A percentile compares a stretch with the other conserved stretches of the same genome.
Evolutionary conservation across 2,113 vertebrate genomes (phyloP).

Genomic region (Clinocottus analis): DNA sequence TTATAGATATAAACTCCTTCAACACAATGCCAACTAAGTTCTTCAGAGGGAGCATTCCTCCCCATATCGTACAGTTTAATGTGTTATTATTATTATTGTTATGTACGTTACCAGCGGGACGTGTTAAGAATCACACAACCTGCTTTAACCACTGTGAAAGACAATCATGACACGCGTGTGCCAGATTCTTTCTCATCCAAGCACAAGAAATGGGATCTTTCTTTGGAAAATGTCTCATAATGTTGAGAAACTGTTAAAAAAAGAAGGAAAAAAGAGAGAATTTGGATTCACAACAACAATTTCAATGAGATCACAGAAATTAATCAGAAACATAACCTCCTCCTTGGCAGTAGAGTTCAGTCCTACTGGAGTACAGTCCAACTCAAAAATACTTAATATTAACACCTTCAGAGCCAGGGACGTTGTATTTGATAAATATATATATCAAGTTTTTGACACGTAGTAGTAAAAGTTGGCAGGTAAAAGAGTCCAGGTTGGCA

Average conservation of each 20-base stretch:
- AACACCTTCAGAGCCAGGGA: background rate
- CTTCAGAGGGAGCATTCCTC: too few relatives aligned
- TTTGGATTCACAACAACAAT: background rate
- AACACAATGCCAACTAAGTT: background rate
- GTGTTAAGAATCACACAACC: background rate
- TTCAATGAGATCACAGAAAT: background rate
- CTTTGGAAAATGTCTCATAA: background rate
- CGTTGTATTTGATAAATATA: background rate
- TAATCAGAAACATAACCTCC: background rate
- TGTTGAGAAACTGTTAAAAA: background rate
- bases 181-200: background rate
- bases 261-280: background rate
- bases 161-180: background rate
- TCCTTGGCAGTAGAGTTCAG: too few relatives aligned
- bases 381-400: too few relatives aligned
- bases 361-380: too few relatives aligned
- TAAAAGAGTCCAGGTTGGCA: background rate
- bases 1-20: background rate
- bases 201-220: background rate
- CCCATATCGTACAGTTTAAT: background rate
- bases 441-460: too few relatives aligned
- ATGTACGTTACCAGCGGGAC: background rate
- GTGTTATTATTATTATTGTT: too few relatives aligned
- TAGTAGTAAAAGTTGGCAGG: too few relatives aligned
- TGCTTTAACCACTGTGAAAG: background rate